Percentiles rank a stretch among this genome's conserved stretches.
These are phyloP conservation scores for Acronicta aceris DNA, from an alignment of 2,888 invertebrate genomes.

Conservation along the genomic window DNA sequence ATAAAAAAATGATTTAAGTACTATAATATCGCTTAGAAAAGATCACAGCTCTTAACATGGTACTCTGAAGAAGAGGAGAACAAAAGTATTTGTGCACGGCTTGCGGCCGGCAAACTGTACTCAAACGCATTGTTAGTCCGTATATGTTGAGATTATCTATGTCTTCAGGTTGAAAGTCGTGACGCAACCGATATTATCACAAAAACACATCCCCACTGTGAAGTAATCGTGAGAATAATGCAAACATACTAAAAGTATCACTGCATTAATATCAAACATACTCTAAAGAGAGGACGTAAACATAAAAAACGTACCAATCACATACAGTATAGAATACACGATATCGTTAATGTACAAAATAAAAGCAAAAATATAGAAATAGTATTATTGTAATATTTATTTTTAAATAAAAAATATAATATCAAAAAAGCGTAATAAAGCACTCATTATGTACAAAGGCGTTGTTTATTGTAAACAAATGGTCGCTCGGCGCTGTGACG, in stretches of 20 bases:
- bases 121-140: not conserved
- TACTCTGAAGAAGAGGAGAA: slow-evolving; percentile 8
- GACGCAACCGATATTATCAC: slow-evolving; percentile 36
- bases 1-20: slow-evolving; percentile 38
- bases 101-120: slow-evolving; percentile 28
- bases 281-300: slow-evolving; percentile 24
- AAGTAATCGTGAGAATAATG: slow-evolving; percentile 36
- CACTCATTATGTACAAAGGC: slow-evolving; percentile 82
- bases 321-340: slow-evolving; percentile 40
- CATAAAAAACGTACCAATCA: slow-evolving; percentile 32
- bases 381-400: slow-evolving; percentile 67
- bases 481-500: slow-evolving; percentile 22
- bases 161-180: slow-evolving; percentile 11
- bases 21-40: slow-evolving; percentile 31
- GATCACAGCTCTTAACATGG: slow-evolving; percentile 33
- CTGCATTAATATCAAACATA: slow-evolving; percentile 38
- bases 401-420: slow-evolving; percentile 73
- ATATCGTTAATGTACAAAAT: slow-evolving; percentile 63
- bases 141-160: not conserved
- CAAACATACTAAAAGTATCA: slow-evolving; percentile 20
- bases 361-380: slow-evolving; percentile 72
- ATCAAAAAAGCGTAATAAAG: slow-evolving; percentile 87
- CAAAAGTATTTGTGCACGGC: slow-evolving; percentile 12
- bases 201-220: slow-evolving; percentile 17
- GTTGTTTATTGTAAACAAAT: slow-evolving; percentile 41